Conservation (phyloP, 2,113 vertebrate genomes). For the Kryptolebias marmoratus region DNA sequence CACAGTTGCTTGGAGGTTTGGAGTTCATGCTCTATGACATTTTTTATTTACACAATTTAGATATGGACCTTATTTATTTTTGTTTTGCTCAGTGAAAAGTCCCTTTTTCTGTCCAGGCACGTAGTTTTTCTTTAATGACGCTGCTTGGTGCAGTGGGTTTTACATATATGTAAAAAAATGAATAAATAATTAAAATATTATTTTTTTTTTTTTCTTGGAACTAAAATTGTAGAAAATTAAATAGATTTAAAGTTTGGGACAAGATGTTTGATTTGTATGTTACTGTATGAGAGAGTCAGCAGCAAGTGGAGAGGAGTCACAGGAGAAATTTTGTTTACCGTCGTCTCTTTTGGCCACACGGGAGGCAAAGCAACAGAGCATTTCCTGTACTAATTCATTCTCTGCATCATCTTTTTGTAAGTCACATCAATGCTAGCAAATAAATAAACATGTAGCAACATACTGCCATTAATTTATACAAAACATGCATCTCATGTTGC, state of each 20-base stretch:
- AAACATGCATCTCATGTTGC: neutral
- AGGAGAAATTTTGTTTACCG: constrained; percentile 79
- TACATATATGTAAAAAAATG: neutral
- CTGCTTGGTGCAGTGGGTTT: neutral
- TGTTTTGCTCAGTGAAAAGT: constrained; percentile 69
- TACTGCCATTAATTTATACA: constrained; percentile 26
- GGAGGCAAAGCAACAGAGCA: constrained; percentile 75
- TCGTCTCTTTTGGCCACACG: constrained; percentile 77
- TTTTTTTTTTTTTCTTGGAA: neutral
- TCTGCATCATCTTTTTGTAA: constrained; percentile 65
- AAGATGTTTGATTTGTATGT: constrained; percentile 2
- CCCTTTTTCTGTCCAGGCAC: constrained; percentile 76
- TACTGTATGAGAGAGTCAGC: constrained; percentile 22
- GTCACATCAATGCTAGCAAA: constrained; percentile 65
- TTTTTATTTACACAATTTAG: constrained; percentile 77
- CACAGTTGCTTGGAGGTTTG: constrained; percentile 65
- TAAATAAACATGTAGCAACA: constrained; percentile 35
- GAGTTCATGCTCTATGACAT: constrained; percentile 67
- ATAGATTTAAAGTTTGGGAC: constrained; percentile 42
- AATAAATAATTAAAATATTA: too few relatives aligned
- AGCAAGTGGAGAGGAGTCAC: constrained; percentile 61
- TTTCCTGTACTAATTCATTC: constrained; percentile 81
- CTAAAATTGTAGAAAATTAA: neutral
- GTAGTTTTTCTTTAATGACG: neutral
- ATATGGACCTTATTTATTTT: constrained; percentile 74